These are phyloP conservation scores for Babylonia areolata DNA, from an alignment of 1,140 invertebrate species.

Conservation along the genomic window DNA sequence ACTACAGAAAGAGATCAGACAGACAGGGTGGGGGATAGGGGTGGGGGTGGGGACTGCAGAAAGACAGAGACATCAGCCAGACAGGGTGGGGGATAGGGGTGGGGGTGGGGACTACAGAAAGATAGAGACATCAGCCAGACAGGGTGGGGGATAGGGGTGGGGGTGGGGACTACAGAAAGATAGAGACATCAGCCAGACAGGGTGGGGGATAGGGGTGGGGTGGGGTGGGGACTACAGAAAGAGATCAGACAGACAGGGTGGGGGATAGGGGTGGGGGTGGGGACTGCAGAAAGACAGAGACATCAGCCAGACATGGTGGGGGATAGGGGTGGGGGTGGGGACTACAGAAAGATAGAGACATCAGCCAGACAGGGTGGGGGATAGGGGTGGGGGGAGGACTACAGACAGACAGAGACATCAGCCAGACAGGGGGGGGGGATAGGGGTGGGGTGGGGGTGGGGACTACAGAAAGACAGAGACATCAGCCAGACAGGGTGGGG, in stretches of 20 bases:
- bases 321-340: no score
- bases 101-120: no score
- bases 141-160: no score
- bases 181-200: no score
- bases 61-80: no score
- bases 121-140: background rate
- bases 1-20: background rate
- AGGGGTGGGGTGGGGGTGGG: no score
- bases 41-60: background rate
- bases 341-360: conserved; percentile 4
- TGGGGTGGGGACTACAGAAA: no score
- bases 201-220: no score
- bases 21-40: background rate
- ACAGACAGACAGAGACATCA: background rate
- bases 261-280: no score
- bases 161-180: background rate
- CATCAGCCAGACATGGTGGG: no score
- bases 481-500: background rate
- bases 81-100: no score
- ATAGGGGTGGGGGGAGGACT: background rate
- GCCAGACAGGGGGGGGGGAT: no score
- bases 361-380: background rate
- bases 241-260: background rate
- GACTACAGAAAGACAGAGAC: conserved; percentile 12
- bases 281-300: background rate